A percentile compares a stretch with the other conserved stretches of the same genome.
These are phyloP conservation scores for Drosophila meridiana DNA, from an alignment of 2,888 invertebrate species.

Conservation along the genomic window DNA sequence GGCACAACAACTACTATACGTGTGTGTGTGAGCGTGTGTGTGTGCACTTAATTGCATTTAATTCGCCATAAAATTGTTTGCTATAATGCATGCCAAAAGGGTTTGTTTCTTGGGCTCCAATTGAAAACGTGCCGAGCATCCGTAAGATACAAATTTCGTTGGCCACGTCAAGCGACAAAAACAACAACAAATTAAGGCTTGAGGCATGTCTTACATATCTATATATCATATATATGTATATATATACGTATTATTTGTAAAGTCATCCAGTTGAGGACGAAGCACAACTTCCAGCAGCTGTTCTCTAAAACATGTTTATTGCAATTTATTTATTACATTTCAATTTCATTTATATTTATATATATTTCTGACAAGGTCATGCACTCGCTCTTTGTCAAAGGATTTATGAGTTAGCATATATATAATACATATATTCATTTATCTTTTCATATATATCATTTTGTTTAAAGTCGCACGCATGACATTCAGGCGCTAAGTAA, in stretches of 20 bases:
- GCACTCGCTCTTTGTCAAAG: slow-evolving; percentile 28
- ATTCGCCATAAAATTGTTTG: slow-evolving; percentile 70
- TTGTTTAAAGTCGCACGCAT: slow-evolving; percentile 27
- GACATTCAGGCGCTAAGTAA: slow-evolving; percentile 54
- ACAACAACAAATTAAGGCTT: slow-evolving; percentile 7
- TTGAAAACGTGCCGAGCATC: slow-evolving; percentile 72
- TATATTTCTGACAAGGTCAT: slow-evolving; percentile 39
- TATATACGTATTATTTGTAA: slow-evolving; percentile 10
- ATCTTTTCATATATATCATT: slow-evolving; percentile 7
- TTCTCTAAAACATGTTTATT: slow-evolving; percentile 24
- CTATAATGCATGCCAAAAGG: slow-evolving; percentile 64
- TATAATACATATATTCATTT: background rate
- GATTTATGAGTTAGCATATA: slow-evolving; percentile 29
- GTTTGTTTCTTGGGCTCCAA: slow-evolving; percentile 51
- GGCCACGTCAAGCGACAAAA: slow-evolving; percentile 27
- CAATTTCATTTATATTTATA: slow-evolving; percentile 19
- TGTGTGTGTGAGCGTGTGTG: slow-evolving; percentile 2
- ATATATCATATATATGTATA: background rate
- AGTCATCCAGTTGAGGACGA: slow-evolving; percentile 33
- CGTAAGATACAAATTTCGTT: slow-evolving; percentile 49
- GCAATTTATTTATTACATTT: slow-evolving; percentile 23
- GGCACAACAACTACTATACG: background rate
- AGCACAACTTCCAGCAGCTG: slow-evolving; percentile 29
- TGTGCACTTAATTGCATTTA: slow-evolving; percentile 69
- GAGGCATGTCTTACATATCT: slow-evolving; percentile 4